Evolutionary conservation across 23 tunicate species (phyloP).

Genomic region (Aplidium turbinatum): DNA sequence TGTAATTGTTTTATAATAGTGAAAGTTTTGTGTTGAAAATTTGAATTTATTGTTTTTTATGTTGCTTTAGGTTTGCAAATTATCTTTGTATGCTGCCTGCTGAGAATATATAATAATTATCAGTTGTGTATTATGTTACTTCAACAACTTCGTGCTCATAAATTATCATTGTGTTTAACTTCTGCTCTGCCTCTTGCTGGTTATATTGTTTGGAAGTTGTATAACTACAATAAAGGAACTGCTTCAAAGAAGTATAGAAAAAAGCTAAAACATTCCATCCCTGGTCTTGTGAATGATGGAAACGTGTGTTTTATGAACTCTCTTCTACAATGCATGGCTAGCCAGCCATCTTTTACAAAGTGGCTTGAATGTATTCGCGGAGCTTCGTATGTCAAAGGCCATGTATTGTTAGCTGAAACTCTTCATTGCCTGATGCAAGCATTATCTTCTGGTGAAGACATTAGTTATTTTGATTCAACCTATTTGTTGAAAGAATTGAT

Average conservation of each 20-base stretch:
- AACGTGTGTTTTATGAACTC: slow-evolving; percentile 89
- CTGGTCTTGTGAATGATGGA: slow-evolving; percentile 78
- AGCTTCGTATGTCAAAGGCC: background rate
- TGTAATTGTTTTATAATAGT: too few species aligned
- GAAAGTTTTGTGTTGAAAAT: too few species aligned
- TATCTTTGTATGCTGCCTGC: too few species aligned
- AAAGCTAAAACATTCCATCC: slow-evolving; percentile 22
- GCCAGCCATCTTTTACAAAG: slow-evolving; percentile 8
- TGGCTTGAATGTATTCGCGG: slow-evolving; percentile 15
- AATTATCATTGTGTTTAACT: background rate
- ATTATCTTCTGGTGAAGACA: background rate
- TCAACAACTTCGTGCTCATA: too few species aligned
- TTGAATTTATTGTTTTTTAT: too few species aligned
- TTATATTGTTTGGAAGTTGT: background rate
- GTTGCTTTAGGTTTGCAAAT: too few species aligned
- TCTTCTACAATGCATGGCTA: slow-evolving; percentile 60
- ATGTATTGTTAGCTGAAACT: slow-evolving; percentile 14
- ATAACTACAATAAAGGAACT: too few species aligned
- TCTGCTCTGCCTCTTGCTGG: background rate
- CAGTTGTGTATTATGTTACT: too few species aligned
- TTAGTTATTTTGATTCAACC: slow-evolving; percentile 36
- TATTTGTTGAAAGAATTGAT: slow-evolving; percentile 40
- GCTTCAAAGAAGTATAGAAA: background rate
- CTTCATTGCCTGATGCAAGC: slow-evolving; percentile 14
- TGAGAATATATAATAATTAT: too few species aligned